Conservation (phyloP, 2,113 vertebrate species). For the Rhineura floridana region DNA sequence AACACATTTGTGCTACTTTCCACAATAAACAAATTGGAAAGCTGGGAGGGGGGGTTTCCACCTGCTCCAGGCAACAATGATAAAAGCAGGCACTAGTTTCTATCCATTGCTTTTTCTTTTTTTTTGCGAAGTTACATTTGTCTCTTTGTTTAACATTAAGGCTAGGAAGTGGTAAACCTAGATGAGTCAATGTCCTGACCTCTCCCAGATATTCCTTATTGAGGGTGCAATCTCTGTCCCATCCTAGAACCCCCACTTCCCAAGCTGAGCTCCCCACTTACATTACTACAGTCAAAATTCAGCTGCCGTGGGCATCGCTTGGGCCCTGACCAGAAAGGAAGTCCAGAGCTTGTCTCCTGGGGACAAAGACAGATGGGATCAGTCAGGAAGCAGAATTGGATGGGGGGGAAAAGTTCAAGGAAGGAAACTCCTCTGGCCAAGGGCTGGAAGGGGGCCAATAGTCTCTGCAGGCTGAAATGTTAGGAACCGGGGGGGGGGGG, state of each 20-base stretch:
- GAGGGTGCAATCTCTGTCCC: not conserved
- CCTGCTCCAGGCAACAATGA: not conserved
- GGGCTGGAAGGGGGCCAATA: slow-evolving; percentile 4
- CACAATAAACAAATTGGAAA: not conserved
- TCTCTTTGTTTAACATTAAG: not conserved
- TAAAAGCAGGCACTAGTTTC: not conserved
- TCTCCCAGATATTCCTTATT: rapidly evolving
- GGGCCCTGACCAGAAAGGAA: slow-evolving; percentile 82
- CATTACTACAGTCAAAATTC: slow-evolving; percentile 77
- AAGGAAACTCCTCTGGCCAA: slow-evolving; percentile 17
- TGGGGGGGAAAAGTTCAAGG: not conserved
- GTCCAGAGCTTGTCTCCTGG: slow-evolving; percentile 75
- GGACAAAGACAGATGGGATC: not conserved
- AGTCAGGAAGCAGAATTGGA: slow-evolving; percentile 1
- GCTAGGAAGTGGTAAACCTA: not conserved
- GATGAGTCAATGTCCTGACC: rapidly evolving
- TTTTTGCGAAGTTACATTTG: not conserved
- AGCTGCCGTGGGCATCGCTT: slow-evolving; percentile 82
- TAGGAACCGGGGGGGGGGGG: not conserved
- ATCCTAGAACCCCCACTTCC: no score
- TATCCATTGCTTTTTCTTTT: not conserved
- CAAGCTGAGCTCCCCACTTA: slow-evolving; percentile 66
- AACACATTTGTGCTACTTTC: not conserved
- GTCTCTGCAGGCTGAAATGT: not conserved
- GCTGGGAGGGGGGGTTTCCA: not conserved